Conservation (phyloP, 2,888 invertebrate species). For the Sthenelais limicola region DNA sequence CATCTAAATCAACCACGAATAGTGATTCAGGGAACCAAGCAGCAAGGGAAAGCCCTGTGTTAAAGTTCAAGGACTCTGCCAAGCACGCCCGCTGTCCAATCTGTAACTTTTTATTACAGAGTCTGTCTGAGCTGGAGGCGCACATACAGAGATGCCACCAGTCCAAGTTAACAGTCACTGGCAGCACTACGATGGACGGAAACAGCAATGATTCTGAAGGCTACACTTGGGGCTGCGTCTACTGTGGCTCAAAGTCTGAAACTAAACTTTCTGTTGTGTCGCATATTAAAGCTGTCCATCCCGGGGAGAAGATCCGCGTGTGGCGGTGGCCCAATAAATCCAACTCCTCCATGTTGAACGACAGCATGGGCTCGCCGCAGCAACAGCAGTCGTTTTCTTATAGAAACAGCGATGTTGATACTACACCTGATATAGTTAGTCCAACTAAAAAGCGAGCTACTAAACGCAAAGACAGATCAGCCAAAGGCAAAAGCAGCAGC, state of each 20-base stretch:
- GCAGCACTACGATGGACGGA: constrained; percentile 15
- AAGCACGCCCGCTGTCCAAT: constrained; percentile 26
- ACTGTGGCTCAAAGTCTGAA: constrained; percentile 19
- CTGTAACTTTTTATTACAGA: constrained; percentile 25
- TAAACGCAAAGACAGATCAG: no score
- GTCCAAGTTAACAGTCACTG: constrained; percentile 10
- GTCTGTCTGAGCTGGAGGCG: constrained; percentile 18
- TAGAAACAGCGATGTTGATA: no score
- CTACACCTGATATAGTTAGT: no score
- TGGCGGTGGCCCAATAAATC: constrained; percentile 26
- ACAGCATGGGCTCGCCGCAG: no score
- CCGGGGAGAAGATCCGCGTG: constrained; percentile 28
- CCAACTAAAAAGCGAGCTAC: no score
- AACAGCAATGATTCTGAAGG: constrained; percentile 13
- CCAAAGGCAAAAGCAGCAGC: no score
- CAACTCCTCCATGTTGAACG: no score
- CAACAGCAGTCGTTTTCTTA: no score
- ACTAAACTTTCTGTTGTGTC: constrained; percentile 20
- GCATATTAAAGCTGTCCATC: constrained; percentile 20
- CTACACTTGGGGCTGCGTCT: constrained; percentile 25
- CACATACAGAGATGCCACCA: constrained; percentile 20
- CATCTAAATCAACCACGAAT: no score
- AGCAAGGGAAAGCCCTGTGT: no score
- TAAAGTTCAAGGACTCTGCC: no score
- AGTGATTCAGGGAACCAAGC: no score